A percentile compares a stretch with the other conserved stretches of the same genome.
These are phyloP conservation scores for Campoletis sonorensis DNA, from an alignment of 1,140 invertebrate species.

Conservation along the genomic window DNA sequence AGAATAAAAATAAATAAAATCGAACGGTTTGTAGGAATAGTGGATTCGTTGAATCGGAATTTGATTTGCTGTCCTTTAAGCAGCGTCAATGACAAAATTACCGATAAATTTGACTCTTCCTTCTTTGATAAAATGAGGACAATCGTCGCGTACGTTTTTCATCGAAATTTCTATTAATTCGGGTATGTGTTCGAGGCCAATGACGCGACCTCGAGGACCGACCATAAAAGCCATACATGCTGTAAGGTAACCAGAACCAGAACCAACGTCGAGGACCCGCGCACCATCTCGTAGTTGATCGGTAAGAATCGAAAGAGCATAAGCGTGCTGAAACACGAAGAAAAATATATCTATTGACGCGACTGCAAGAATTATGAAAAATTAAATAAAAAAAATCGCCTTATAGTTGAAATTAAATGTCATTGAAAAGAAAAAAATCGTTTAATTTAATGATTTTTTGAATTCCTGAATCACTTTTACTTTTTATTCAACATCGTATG, in stretches of 20 bases:
- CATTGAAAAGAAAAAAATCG: too few relatives aligned
- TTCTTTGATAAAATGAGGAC: constrained; percentile 69
- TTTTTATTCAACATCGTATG: too few relatives aligned
- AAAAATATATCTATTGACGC: background rate
- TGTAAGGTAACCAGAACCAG: constrained; percentile 84
- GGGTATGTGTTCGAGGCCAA: constrained; percentile 85
- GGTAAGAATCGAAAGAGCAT: constrained; percentile 69
- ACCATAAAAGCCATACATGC: constrained; percentile 85
- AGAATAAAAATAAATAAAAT: constrained; percentile 61
- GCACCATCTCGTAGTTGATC: constrained; percentile 69
- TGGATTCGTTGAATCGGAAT: constrained; percentile 47
- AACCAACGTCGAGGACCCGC: constrained; percentile 84
- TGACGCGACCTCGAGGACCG: constrained; percentile 79
- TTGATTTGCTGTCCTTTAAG: too few relatives aligned
- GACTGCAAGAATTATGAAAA: background rate
- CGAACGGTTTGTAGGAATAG: constrained; percentile 46
- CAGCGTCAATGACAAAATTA: constrained; percentile 53
- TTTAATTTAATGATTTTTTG: constrained; percentile 17
- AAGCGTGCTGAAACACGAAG: constrained; percentile 72
- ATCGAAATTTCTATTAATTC: constrained; percentile 77
- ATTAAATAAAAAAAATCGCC: too few relatives aligned
- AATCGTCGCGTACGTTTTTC: constrained; percentile 68
- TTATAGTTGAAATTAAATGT: too few relatives aligned
- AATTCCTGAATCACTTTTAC: too few relatives aligned
- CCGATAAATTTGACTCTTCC: constrained; percentile 71